Base-by-base conservation (phyloP, 2,888 invertebrate species). In the Melipona beecheii region DNA sequence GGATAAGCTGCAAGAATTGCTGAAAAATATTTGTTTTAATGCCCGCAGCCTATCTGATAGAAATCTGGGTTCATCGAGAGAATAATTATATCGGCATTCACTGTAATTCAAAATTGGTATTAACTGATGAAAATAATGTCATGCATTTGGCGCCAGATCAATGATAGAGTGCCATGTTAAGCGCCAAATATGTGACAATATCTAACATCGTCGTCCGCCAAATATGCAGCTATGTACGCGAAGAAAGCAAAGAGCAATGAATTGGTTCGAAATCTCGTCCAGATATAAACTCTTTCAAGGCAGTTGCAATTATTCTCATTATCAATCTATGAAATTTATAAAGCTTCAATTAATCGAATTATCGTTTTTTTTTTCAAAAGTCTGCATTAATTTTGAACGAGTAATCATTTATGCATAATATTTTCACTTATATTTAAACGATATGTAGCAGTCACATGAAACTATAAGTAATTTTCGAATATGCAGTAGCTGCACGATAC, bases 121-220 rank as follows among this genome's bases (percentile, higher is more conserved):
- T 21, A 19, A 60, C 24, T 15, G 24, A 60, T 72, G 4, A 27
- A 15, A 19, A 49, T 60, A 73, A 62, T 62, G 21, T 60, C 58
- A 15, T 62, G 21, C 27, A 31, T 56, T 70, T 56, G 56, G 36
- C 70, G 36, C 56, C 36, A 70, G 56, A 70, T 70, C 56, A 56
- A 36, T n/a, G 56, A 70, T 31, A 1, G 24, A 50, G n/a, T 9
- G 19, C 52, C 11, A 19, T 4, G 54, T 70, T 17, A n/a, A 36
- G 36, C 36, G 70, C 70, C 70, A 70, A 56, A 70, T 70, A 70
- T 56, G 70, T 36, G 56, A 70, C 21, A n/a, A 56, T 70, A 70
- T 17, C 11, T 56, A 54, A 56, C n/a, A 43, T 43, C 43, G 6
- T 31, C 0, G 21, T n/a, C 31, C 27, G 72, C 72, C 62, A 73